Evolutionary conservation across 1,140 invertebrate genomes (phyloP).

Genomic region (Ephestia elutella): DNA sequence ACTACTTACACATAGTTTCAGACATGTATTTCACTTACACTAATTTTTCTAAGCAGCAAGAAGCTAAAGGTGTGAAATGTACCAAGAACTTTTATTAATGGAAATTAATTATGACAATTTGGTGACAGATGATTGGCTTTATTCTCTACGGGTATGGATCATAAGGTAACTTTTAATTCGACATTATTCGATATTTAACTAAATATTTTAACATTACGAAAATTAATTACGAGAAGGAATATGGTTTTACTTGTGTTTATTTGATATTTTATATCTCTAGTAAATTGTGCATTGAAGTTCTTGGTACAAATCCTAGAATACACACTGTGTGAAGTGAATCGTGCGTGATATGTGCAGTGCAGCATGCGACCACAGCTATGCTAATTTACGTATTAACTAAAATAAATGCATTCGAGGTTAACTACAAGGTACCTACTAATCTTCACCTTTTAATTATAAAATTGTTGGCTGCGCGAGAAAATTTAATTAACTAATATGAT

Average conservation of each 20-base stretch:
- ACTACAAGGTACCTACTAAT: no score
- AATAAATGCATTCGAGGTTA: neutral
- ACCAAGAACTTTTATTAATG: neutral
- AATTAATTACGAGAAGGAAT: no score
- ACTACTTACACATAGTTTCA: conserved; percentile 60
- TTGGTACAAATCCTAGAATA: neutral
- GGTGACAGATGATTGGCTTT: no score
- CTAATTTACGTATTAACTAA: neutral
- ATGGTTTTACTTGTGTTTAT: no score
- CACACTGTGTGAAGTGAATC: neutral
- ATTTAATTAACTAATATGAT: no score
- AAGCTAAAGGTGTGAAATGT: neutral
- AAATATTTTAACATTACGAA: no score
- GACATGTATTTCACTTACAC: conserved; percentile 63
- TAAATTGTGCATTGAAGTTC: neutral
- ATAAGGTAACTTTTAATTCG: no score
- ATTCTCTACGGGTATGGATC: no score
- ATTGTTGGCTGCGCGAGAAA: no score
- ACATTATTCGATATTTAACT: no score
- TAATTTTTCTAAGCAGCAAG: conserved; percentile 11
- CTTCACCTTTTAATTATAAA: no score
- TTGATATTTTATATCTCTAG: neutral
- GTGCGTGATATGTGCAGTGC: conserved; percentile 21
- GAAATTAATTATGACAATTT: no score
- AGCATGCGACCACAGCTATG: neutral